Conservation (phyloP, 35 echinoderm and acorn worm species). For the Holothuria glaberrima region DNA sequence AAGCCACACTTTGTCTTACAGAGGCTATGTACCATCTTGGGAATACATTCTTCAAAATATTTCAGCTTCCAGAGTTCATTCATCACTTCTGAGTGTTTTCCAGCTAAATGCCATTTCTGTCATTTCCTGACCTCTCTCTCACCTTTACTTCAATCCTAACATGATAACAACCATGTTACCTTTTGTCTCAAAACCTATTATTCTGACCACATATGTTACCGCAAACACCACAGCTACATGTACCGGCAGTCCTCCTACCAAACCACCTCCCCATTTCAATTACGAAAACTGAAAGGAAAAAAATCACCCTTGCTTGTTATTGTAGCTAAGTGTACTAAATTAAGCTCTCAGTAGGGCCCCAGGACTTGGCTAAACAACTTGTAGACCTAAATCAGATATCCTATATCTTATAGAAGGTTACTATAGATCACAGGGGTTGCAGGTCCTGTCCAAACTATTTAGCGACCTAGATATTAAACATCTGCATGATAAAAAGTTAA, state of each 20-base stretch:
- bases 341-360: constrained; percentile 43
- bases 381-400: constrained; percentile 44
- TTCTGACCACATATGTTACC: not conserved
- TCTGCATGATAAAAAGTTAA: constrained; percentile 30
- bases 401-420: constrained; percentile 52
- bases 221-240: not conserved
- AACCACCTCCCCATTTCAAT: not conserved
- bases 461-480: constrained; percentile 39
- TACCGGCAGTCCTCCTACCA: not conserved
- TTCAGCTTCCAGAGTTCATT: not conserved
- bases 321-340: constrained; percentile 58
- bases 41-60: not conserved
- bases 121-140: too few species aligned
- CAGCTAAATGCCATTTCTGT: not conserved
- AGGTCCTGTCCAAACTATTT: constrained; percentile 43
- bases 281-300: constrained; percentile 54
- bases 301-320: constrained; percentile 37
- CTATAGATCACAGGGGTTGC: not conserved
- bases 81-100: not conserved
- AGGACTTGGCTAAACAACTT: constrained; percentile 44
- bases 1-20: not conserved
- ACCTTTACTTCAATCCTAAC: too few species aligned
- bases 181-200: not conserved
- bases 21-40: not conserved
- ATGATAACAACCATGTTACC: too few species aligned